phyloP scores from a whole-genome alignment of 2,113 vertebrate genomes.

The Apeltes quadracus region DNA sequence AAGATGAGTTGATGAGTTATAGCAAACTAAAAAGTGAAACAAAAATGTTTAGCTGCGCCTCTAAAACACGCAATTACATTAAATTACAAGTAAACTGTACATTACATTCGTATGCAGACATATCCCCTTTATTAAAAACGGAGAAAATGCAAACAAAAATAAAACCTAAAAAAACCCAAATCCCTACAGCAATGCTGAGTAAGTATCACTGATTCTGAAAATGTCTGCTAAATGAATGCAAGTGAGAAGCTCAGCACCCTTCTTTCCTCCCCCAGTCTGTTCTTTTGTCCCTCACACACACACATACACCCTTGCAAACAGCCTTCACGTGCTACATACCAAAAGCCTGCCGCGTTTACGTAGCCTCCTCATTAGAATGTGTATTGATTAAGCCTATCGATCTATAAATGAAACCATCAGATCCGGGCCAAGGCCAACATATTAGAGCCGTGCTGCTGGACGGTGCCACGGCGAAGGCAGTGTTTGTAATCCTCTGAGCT shows the following conservation, averaged over 20 bases:
- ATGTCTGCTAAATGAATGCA: neutral
- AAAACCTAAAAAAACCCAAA: neutral
- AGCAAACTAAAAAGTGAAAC: neutral
- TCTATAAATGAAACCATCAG: conserved; percentile 63
- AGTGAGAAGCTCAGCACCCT: neutral
- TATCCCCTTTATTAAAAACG: neutral
- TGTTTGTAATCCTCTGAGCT: conserved; percentile 31
- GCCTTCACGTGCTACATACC: conserved; percentile 37
- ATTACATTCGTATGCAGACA: neutral
- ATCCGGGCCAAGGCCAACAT: conserved; percentile 53
- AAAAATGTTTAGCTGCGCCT: neutral
- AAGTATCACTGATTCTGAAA: neutral
- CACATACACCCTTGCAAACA: conserved; percentile 15
- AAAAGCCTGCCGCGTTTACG: conserved; percentile 57
- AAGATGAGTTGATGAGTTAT: neutral
- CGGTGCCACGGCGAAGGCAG: conserved; percentile 26
- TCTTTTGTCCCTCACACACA: neutral
- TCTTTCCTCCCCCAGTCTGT: conserved; percentile 7
- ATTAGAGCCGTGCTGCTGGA: conserved; percentile 28
- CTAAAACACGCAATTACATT: neutral
- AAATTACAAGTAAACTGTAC: neutral
- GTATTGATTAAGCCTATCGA: conserved; percentile 75
- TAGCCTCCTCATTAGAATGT: conserved; percentile 70
- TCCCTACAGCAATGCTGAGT: neutral
- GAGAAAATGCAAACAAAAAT: neutral